Conservation (phyloP, 1,140 invertebrate species). For the Leptinotarsa undecemlineata region DNA sequence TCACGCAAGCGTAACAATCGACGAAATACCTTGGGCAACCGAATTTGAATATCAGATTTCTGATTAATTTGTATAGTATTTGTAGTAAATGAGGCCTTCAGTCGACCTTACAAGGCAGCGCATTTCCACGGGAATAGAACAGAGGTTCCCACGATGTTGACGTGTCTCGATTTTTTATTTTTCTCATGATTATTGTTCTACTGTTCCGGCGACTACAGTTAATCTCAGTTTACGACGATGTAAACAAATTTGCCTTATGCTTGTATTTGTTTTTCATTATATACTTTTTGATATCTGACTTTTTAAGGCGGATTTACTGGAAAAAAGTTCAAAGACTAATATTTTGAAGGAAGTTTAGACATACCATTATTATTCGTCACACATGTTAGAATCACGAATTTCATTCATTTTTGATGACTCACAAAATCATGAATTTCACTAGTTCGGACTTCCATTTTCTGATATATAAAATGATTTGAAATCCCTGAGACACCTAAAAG, state of each 20-base stretch:
- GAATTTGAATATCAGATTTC: neutral
- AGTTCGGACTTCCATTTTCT: too few species aligned
- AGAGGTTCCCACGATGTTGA: constrained; percentile 40
- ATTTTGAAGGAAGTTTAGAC: neutral
- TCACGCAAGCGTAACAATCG: neutral
- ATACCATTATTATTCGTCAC: neutral
- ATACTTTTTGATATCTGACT: neutral
- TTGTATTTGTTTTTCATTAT: neutral
- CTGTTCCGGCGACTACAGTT: neutral
- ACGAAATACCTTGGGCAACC: neutral
- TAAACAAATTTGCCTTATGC: neutral
- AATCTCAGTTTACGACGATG: neutral
- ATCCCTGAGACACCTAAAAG: too few species aligned
- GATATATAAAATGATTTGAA: too few species aligned
- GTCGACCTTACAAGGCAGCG: constrained; percentile 45
- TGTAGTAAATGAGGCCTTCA: constrained; percentile 31
- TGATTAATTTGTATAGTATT: neutral
- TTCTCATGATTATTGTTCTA: constrained; percentile 19
- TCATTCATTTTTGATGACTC: too few species aligned
- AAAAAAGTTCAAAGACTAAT: neutral
- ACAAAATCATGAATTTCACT: too few species aligned
- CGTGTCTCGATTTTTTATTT: constrained; percentile 29
- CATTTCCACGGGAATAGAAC: constrained; percentile 42
- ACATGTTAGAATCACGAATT: too few species aligned
- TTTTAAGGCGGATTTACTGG: neutral